Conservation (phyloP, 2,113 vertebrate species). For the Megalops atlanticus region DNA sequence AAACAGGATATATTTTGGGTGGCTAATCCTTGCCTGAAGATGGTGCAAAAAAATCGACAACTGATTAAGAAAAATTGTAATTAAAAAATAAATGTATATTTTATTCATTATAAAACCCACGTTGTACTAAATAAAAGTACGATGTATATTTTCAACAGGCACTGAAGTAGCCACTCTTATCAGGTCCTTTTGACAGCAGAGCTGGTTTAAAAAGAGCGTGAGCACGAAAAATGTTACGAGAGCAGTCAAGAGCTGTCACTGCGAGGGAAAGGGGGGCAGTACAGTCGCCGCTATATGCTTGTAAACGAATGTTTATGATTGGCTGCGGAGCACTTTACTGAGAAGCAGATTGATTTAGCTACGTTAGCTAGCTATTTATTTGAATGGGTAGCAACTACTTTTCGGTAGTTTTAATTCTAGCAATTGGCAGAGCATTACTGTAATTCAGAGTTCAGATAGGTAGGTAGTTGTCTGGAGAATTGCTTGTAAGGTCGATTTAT, state of each 20-base stretch:
- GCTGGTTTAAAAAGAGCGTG: slow-evolving; percentile 70
- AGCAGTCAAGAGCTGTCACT: slow-evolving; percentile 51
- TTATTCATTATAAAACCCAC: neutral
- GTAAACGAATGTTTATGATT: slow-evolving; percentile 43
- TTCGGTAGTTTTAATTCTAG: slow-evolving; percentile 9
- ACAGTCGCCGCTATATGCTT: slow-evolving; percentile 33
- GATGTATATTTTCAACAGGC: slow-evolving; percentile 54
- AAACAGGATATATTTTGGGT: neutral
- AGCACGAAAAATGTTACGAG: slow-evolving; percentile 53
- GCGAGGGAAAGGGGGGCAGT: slow-evolving; percentile 49
- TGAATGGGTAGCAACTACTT: neutral
- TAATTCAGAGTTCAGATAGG: slow-evolving; percentile 34
- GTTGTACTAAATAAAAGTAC: neutral
- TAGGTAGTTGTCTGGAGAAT: slow-evolving; percentile 9
- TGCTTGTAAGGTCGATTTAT: slow-evolving; percentile 9
- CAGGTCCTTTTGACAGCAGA: slow-evolving; percentile 65
- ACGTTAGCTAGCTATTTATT: too few species aligned
- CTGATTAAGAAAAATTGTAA: neutral
- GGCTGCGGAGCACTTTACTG: slow-evolving; percentile 42
- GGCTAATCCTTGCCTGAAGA: neutral
- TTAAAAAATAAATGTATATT: neutral
- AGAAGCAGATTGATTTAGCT: slow-evolving; percentile 21
- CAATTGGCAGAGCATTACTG: slow-evolving; percentile 10
- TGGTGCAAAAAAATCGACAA: too few species aligned
- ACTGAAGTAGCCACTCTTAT: slow-evolving; percentile 54